Percentiles rank a stretch among this genome's conserved stretches.
These are phyloP conservation scores for Todiramphus chloris DNA, from an alignment of 2,113 vertebrate species.

Conservation along the genomic window DNA sequence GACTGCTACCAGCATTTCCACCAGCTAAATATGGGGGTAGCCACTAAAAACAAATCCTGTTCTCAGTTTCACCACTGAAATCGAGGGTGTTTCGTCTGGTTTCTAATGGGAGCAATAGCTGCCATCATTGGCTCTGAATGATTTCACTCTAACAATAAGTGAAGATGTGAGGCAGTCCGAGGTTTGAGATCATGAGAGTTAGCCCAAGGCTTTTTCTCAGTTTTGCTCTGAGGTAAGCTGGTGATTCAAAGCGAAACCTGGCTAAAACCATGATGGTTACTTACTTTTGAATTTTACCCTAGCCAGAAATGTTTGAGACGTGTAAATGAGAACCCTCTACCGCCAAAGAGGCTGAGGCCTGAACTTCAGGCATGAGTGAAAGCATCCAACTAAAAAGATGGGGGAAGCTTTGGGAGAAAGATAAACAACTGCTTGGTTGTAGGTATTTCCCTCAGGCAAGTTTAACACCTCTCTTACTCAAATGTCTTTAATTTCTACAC, in stretches of 20 bases:
- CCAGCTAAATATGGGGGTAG: not conserved
- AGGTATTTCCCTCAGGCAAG: not conserved
- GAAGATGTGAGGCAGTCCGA: not conserved
- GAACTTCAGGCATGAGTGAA: not conserved
- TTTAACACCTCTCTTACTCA: not conserved
- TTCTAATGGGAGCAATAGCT: not conserved
- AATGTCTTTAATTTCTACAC: not conserved
- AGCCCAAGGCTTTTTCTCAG: conserved; percentile 26
- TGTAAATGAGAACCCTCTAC: not conserved
- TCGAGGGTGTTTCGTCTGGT: not conserved
- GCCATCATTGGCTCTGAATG: not conserved
- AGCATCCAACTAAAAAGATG: not conserved
- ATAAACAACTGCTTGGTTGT: not conserved
- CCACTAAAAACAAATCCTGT: not conserved
- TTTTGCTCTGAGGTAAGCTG: conserved; percentile 48
- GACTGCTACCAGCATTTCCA: not conserved
- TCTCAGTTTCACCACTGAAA: not conserved
- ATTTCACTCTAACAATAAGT: not conserved
- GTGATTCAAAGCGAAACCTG: conserved; percentile 13
- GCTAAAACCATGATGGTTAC: conserved; percentile 25
- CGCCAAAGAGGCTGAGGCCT: not conserved
- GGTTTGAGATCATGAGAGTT: not conserved
- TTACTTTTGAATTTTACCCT: not conserved
- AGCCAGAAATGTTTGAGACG: not conserved
- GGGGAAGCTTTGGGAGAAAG: not conserved